These are phyloP conservation scores for Lithophane ornitopus DNA, from an alignment of 2,888 invertebrate species.

Conservation along the genomic window DNA sequence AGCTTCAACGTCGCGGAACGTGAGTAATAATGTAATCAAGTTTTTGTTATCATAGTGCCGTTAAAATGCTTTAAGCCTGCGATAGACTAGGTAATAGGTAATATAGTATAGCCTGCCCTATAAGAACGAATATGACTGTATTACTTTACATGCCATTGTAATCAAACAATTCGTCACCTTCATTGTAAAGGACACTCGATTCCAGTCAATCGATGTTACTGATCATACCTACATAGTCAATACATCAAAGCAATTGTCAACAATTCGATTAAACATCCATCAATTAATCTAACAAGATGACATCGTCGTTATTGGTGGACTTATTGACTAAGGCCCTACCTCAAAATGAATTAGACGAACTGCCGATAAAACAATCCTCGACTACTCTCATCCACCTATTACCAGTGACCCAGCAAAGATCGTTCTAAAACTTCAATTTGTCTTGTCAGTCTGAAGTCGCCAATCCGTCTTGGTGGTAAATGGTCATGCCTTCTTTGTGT, in stretches of 20 bases:
- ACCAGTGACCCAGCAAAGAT: background rate
- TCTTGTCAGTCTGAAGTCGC: background rate
- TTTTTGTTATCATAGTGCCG: constrained; percentile 34
- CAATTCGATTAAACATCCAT: constrained; percentile 30
- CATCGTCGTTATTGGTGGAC: constrained; percentile 30
- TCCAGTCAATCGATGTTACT: background rate
- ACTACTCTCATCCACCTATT: too few species aligned
- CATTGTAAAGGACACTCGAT: constrained; percentile 1
- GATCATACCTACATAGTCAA: background rate
- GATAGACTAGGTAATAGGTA: background rate
- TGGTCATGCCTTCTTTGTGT: background rate
- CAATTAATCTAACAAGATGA: constrained; percentile 8
- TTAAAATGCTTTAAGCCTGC: constrained; percentile 7
- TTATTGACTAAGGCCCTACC: background rate
- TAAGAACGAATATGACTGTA: background rate
- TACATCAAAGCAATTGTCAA: constrained; percentile 18
- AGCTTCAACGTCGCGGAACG: constrained; percentile 7
- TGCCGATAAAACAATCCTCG: background rate
- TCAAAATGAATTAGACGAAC: background rate
- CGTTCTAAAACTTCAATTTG: background rate
- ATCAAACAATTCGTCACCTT: constrained; percentile 1
- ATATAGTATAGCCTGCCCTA: background rate
- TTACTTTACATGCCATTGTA: constrained; percentile 3
- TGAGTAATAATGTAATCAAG: constrained; percentile 29
- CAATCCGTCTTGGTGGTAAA: background rate